Conservation (phyloP, 2,797 vertebrate species). For the Tapirus indicus region DNA sequence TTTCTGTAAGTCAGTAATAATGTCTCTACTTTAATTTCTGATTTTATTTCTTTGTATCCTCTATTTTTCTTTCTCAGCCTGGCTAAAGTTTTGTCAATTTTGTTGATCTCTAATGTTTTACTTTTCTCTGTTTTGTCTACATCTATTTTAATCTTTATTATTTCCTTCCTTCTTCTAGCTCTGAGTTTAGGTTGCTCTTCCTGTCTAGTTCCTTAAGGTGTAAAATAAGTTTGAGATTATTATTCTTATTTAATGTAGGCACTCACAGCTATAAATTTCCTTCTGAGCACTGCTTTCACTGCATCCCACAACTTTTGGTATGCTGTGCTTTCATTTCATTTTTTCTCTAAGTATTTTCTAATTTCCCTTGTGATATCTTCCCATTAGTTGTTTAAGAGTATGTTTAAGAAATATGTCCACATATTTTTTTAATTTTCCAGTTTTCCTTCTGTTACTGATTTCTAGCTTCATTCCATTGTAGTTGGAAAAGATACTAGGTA, state of each 20-base stretch:
- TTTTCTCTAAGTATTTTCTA: not conserved
- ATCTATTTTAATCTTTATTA: not conserved
- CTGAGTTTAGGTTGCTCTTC: not conserved
- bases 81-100: not conserved
- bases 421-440: not conserved
- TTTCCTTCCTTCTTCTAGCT: not conserved
- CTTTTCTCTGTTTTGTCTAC: not conserved
- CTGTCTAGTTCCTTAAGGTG: not conserved
- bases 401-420: not conserved
- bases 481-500: not conserved
- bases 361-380: not conserved
- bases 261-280: not conserved
- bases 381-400: not conserved
- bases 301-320: not conserved
- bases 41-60: not conserved
- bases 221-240: not conserved
- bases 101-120: not conserved
- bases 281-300: not conserved
- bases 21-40: not conserved
- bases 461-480: not conserved
- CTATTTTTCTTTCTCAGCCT: not conserved
- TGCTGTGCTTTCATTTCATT: not conserved
- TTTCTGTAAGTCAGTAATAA: not conserved
- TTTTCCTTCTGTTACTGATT: not conserved
- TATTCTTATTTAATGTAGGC: not conserved